Evolutionary conservation across 2,113 vertebrate genomes (phyloP), one percentile per base, ranked within the genome.

Genomic region (Anolis carolinensis): DNA sequence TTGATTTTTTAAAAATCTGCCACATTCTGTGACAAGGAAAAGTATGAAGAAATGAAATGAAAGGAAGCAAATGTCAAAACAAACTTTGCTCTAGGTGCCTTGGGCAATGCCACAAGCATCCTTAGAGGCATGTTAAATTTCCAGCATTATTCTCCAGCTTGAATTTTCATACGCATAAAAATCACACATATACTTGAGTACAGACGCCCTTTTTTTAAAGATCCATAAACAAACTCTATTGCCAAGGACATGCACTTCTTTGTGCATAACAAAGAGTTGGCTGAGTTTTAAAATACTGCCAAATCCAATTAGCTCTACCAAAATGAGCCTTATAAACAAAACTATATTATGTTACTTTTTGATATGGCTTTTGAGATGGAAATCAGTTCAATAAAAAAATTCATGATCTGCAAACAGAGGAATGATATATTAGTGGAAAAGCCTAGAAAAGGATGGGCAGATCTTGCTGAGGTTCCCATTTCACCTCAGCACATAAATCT

Each of bases 31-130:
- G 88, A 92, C 30, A 78, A 89, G 81, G 86, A 75, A 85, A 62
- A 34, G 32, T 9, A 34, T 34, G n/a, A 39, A 68, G 65, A 78
- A 52, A 52, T 23, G 27, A 48, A 67, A 89, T 73, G 63, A 70
- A 86, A 18, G 10, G 48, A 63, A 89, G 87, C 13, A 75, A 39
- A 93, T 67, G n/a, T 25, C 27, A 86, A 72, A 79, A 34, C 85
- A 79, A 92, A 90, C 71, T 82, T 63, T 79, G 48, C 59, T 87
- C 80, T 87, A 79, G 85, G 34, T 11, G 90, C 90, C 87, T 79
- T 90, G 88, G 79, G 90, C 83, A 93, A 84, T 89, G 91, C 92
- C 91, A 92, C 92, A 10, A 11, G 91, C 90, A 91, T 65, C 86
- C 89, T 72, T 0, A 0, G 52, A 67, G 79, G 84, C 11, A 84